Evolutionary conservation across 2,888 invertebrate species (phyloP).

Genomic region (Brachycybe producta): DNA sequence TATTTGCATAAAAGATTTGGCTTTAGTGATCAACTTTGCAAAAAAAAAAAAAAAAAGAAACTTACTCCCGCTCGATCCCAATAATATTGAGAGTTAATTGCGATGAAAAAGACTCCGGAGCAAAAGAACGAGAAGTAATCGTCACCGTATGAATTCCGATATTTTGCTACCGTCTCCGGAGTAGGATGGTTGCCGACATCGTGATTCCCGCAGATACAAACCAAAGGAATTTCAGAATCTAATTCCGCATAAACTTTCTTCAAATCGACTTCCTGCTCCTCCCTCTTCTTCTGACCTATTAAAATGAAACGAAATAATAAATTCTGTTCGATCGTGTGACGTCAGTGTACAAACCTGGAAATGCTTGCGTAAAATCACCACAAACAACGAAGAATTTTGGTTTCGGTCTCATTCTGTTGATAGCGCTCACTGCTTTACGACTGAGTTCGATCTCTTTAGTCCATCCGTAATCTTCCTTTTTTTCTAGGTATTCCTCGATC

Average conservation of each 20-base stretch:
- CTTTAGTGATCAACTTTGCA: too few species aligned
- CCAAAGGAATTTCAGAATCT: slow-evolving; percentile 35
- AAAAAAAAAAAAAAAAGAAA: too few species aligned
- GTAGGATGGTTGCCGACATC: slow-evolving; percentile 40
- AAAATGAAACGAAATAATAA: background rate
- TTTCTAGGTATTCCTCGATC: slow-evolving; percentile 32
- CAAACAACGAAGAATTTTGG: slow-evolving; percentile 40
- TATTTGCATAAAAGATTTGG: too few species aligned
- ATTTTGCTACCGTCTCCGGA: slow-evolving; percentile 28
- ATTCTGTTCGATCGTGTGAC: background rate
- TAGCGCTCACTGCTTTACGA: slow-evolving; percentile 30
- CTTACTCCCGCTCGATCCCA: too few species aligned
- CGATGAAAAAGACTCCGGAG: slow-evolving; percentile 38
- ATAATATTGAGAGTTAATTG: slow-evolving; percentile 39
- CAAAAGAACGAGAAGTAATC: slow-evolving; percentile 41
- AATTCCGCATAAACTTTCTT: slow-evolving; percentile 32
- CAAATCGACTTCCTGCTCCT: slow-evolving; percentile 36
- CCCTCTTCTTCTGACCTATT: slow-evolving; percentile 24
- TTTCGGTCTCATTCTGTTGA: slow-evolving; percentile 36
- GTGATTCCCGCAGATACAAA: slow-evolving; percentile 43
- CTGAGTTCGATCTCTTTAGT: slow-evolving; percentile 35
- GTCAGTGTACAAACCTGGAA: slow-evolving; percentile 29
- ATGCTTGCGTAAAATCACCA: slow-evolving; percentile 40
- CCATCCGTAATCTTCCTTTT: slow-evolving; percentile 31
- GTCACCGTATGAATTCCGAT: slow-evolving; percentile 34